Evolutionary conservation across 2,888 invertebrate species (phyloP), one percentile per base, ranked within the genome.

Genomic region (Thecophora atra): DNA sequence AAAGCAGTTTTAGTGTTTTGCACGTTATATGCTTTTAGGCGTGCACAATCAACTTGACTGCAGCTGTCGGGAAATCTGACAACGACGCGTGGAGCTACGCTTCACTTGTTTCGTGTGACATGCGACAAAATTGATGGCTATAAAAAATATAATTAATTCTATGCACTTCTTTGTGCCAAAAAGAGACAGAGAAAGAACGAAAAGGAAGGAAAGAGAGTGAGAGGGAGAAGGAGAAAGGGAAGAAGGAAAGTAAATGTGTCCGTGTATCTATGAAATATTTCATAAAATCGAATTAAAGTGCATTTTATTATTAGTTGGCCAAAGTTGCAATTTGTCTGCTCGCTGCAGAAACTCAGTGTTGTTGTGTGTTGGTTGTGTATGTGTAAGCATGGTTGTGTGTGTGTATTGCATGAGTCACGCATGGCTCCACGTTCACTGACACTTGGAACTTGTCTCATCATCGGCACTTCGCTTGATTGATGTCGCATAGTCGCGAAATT

Each of bases 101-200:
- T 63, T 19, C 19, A 21, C 30, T 54, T 47, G 44, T 47, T 15
- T 26, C 21, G 26, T 44, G 64, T 60, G 64, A 64, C 64, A 52
- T 66, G 68, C 68, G 68, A 68, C 56, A 54, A 68, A 68, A 68
- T 64, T 47, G 47, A 68, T 68, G 37, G 30, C 19, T 42, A 21
- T 64, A 24, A 64, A 64, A 47, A 47, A 42, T 13, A 42, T 64
- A 54, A 67, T 51, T 67, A 30, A 52, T 26, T 54, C 54, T 63
- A 44, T 64, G 44, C 47, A 21, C 63, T 1, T 11, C 15, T n/a
- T 11, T 47, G 47, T n/a, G n/a, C 17, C 4, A 8, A 44, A n/a
- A n/a, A n/a, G n/a, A n/a, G n/a, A n/a, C 7, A 0, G 1, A 37
- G 37, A 37, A 8, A 37, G 37, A 11, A 37, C 6, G 37, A 37